Evolutionary conservation across 2,113 vertebrate species (phyloP).

Genomic region (Malurus elegans): DNA sequence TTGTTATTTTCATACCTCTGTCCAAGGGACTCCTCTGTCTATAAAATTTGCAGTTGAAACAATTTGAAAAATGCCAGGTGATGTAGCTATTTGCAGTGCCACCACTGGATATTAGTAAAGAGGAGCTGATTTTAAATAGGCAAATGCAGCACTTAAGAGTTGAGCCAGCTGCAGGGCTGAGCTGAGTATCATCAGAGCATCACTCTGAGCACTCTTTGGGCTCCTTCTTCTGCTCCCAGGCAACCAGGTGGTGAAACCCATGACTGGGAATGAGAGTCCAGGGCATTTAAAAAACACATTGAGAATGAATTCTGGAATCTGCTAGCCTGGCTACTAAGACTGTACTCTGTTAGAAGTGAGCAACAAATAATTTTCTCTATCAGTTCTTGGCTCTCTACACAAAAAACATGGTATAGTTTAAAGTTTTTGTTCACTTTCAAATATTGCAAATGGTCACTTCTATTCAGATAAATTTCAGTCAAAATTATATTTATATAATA

Average conservation of each 20-base stretch:
- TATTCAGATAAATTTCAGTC: neutral
- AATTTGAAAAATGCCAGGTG: neutral
- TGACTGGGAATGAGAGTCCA: neutral
- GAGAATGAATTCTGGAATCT: neutral
- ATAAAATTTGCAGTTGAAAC: constrained; percentile 22
- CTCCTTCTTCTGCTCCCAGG: neutral
- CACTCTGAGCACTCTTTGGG: accelerated
- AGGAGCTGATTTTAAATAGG: neutral
- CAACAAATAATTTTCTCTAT: neutral
- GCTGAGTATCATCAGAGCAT: neutral
- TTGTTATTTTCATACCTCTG: constrained; percentile 33
- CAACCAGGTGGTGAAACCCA: neutral
- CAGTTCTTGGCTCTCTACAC: neutral
- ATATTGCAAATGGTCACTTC: neutral
- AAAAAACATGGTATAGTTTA: neutral
- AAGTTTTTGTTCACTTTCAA: neutral
- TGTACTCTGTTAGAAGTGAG: neutral
- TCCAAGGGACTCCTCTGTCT: neutral
- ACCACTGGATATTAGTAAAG: neutral
- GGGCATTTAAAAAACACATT: neutral
- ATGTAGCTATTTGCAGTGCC: neutral
- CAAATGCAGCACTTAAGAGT: neutral
- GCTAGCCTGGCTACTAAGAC: neutral
- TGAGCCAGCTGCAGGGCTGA: neutral
- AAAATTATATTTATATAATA: neutral